Evolutionary conservation across 2,797 vertebrate species (phyloP), one percentile per base, ranked within the genome.

Genomic region (Propithecus deckenii): DNA sequence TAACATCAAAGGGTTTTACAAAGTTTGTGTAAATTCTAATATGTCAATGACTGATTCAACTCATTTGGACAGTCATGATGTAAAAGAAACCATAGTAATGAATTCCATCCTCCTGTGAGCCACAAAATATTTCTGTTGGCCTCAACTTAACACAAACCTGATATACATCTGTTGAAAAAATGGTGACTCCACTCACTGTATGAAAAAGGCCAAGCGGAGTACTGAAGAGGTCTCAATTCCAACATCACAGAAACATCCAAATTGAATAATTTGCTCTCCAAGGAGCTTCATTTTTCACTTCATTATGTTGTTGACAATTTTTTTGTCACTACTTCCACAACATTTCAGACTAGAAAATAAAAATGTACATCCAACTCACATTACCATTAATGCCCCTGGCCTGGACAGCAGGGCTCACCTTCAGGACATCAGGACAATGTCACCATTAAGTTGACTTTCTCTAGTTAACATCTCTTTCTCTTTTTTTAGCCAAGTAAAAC

Each of bases 1-100:
- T 35, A 85, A 81, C 32, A 91, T 94, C 72, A 95, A 89, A 89
- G 22, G 25, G 7, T 22, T 80, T 28, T 65, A 85, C 59, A 74
- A 94, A 83, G 41, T 25, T 69, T 46, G 79, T 85, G 35, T 25
- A 72, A 84, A 85, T 48, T 93, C 59, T 95, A 96, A 63, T n/a
- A 80, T 28, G 35, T 91, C 43, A 86, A 10, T 85, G 75, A 76
- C 7, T 7, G 20, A 32, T 57, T 79, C 32, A n/a, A 35, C 20
- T 90, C 55, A 57, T 76, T 11, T 59, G 38, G 32, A 17, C 23
- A 55, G 41, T 88, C 30, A 38, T 12, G 50, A 89, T 57, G 23
- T 71, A 59, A 83, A 38, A 83, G 74, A 94, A 48, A 35, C 7
- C 13, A 67, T 4, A 59, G n/a, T 25, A 57, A 90, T 20, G 9